Evolutionary conservation across 1,140 invertebrate genomes (phyloP), one percentile per base, ranked within the genome.

Genomic region (Anastatus disparis): DNA sequence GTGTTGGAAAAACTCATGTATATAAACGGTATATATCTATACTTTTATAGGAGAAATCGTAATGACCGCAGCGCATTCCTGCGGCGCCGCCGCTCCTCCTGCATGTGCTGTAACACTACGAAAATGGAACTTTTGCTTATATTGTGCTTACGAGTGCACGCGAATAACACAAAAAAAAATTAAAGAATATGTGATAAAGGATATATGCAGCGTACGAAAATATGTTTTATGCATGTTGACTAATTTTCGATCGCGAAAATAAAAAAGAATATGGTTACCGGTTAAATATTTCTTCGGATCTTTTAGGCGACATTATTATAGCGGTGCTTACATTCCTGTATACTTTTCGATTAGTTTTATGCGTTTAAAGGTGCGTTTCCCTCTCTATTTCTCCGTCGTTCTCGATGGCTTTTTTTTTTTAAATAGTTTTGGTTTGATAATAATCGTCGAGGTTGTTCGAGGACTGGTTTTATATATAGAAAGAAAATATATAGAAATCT

Each of bases 311-410:
- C 24, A 13, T 27, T 2, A 2, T n/a, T 10, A 3, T 65, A 65
- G 63, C 63, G 63, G 50, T 65, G 63, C 50, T 31, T 65, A 20
- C 63, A 65, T 65, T 65, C 63, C 50, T 42, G 1, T 15, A 12
- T n/a, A n/a, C n/a, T n/a, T n/a, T 15, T n/a, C 48, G 48, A 64
- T 64, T 15, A 20, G 3, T 40, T 22, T 53, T 50, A n/a, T 20
- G 22, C 46, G 48, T 50, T 31, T 31, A 3, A 22, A 55, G 10
- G 53, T 17, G 6, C 6, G 17, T 27, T 55, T 42, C 35, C 35
- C 38, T 40, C 22, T 42, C 22, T 26, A 24, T 26, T 48, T 20
- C 46, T 48, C 46, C 20, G 3, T 17, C n/a, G 52, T 12, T n/a
- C 13, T 58, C 20, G 10, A 8, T 44, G 26, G 7, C 24, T 26